Conservation (phyloP, 2,888 invertebrate species). For the Eupithecia centaureata region DNA sequence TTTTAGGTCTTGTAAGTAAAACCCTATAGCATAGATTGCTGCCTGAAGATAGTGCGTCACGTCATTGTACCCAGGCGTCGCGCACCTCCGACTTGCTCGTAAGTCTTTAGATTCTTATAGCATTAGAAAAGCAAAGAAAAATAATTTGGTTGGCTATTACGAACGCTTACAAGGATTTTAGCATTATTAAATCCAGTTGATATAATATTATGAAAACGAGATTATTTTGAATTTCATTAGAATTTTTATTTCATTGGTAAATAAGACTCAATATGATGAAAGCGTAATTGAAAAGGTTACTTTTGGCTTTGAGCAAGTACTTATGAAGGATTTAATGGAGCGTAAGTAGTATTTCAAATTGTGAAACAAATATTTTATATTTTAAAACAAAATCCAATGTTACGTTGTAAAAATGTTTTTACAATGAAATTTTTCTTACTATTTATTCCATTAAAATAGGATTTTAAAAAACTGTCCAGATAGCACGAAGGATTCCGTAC, state of each 20-base stretch:
- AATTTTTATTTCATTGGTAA: conserved; percentile 24
- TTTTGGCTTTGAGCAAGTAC: neutral
- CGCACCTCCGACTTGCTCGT: conserved; percentile 1
- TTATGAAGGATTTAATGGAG: neutral
- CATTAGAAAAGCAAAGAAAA: conserved; percentile 31
- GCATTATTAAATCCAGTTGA: conserved; percentile 37
- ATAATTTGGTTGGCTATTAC: conserved; percentile 26
- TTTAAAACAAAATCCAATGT: too few relatives aligned
- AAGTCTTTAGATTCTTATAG: conserved; percentile 26
- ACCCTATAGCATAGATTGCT: neutral
- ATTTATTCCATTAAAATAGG: too few relatives aligned
- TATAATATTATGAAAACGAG: conserved; percentile 30
- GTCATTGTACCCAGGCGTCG: neutral
- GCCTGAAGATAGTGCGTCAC: neutral
- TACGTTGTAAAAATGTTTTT: too few relatives aligned
- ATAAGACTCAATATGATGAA: conserved; percentile 3
- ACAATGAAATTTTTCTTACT: too few relatives aligned
- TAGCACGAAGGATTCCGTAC: too few relatives aligned
- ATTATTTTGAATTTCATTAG: conserved; percentile 23
- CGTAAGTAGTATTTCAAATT: neutral
- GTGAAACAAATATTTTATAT: neutral
- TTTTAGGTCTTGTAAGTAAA: neutral
- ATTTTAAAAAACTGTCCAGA: too few relatives aligned
- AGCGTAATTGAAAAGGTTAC: neutral
- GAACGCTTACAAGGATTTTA: conserved; percentile 29